These are phyloP conservation scores for Ormia ochracea DNA, from an alignment of 2,888 invertebrate species.

Conservation along the genomic window DNA sequence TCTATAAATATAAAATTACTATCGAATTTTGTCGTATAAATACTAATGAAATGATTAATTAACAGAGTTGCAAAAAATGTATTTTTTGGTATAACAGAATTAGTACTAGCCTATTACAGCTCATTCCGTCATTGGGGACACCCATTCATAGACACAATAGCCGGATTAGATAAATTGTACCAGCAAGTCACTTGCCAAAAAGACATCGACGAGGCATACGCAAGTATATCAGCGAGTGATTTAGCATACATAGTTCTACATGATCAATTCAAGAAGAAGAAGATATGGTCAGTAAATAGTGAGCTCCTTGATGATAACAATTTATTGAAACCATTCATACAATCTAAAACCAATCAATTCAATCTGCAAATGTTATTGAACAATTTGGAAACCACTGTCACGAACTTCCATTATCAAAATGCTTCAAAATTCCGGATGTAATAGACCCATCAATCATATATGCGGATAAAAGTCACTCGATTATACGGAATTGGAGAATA, in stretches of 20 bases:
- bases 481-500: too few species aligned
- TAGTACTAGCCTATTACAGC: not conserved
- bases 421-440: not conserved
- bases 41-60: too few species aligned
- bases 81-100: too few species aligned
- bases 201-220: not conserved
- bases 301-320: not conserved
- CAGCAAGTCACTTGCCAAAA: not conserved
- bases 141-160: not conserved
- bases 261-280: not conserved
- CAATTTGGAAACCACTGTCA: not conserved
- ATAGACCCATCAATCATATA: not conserved
- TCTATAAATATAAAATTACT: too few species aligned
- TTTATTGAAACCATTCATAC: too few species aligned
- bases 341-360: too few species aligned
- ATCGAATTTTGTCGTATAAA: too few species aligned
- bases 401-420: not conserved
- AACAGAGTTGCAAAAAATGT: too few species aligned
- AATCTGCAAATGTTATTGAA: not conserved
- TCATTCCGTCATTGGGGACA: not conserved
- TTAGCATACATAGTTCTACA: not conserved
- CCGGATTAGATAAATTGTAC: not conserved
- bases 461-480: not conserved
- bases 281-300: not conserved
- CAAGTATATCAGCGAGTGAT: not conserved